Conservation (phyloP, 2,797 vertebrate species). For the Poecilia wingei region DNA sequence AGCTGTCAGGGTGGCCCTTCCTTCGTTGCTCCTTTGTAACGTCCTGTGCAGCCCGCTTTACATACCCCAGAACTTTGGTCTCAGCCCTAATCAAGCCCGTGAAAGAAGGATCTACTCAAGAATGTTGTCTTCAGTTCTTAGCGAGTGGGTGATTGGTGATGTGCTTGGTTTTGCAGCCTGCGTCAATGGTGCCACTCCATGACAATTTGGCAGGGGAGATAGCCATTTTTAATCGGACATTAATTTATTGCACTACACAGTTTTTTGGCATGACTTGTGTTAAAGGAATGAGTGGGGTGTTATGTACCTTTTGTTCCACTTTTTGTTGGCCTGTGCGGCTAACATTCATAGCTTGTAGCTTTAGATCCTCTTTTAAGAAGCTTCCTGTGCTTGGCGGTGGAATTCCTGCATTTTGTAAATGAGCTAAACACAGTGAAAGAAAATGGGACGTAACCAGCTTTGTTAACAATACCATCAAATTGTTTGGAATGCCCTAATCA, state of each 20-base stretch:
- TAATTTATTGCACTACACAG: constrained; percentile 76
- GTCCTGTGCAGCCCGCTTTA: constrained; percentile 74
- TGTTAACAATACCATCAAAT: neutral
- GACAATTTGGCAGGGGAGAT: constrained; percentile 79
- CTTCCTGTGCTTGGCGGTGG: constrained; percentile 35
- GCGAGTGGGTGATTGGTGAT: constrained; percentile 77
- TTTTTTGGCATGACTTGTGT: constrained; percentile 68
- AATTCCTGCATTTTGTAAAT: constrained; percentile 41
- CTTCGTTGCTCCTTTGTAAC: constrained; percentile 75
- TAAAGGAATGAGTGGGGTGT: constrained; percentile 73
- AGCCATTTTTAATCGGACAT: constrained; percentile 81
- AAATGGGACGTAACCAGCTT: neutral
- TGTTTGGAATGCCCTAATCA: neutral
- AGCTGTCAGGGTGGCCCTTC: constrained; percentile 88
- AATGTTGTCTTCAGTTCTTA: constrained; percentile 79
- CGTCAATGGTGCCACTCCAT: constrained; percentile 82
- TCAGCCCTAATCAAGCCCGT: constrained; percentile 56
- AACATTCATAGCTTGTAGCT: constrained; percentile 79
- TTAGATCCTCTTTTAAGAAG: constrained; percentile 59
- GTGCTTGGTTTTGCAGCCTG: constrained; percentile 73
- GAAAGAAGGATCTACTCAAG: constrained; percentile 75
- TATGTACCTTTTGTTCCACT: constrained; percentile 77
- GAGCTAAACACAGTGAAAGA: constrained; percentile 34
- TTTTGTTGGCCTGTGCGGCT: constrained; percentile 78
- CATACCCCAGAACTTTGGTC: constrained; percentile 70